Percentiles rank a stretch among this genome's conserved stretches.
Conservation (phyloP, 2,888 invertebrate genomes). For the Acanthopleura granulata region DNA sequence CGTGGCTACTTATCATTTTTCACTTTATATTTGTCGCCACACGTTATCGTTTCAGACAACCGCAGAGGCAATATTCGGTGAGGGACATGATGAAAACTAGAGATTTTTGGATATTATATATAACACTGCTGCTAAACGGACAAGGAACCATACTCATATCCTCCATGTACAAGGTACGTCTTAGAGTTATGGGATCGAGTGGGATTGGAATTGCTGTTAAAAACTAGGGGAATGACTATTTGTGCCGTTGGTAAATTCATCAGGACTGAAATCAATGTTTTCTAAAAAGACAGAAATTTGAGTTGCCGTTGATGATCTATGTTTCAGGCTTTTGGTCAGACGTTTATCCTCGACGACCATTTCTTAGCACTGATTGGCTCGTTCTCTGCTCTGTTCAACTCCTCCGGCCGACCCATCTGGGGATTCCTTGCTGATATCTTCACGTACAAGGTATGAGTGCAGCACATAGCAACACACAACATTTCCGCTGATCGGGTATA, state of each 20-base stretch:
- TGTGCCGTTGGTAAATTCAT: too few species aligned
- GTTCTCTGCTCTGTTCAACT: conserved; percentile 69
- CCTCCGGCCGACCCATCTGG: conserved; percentile 69
- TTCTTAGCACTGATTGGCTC: conserved; percentile 70
- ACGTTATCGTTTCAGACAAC: neutral
- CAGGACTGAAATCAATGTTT: too few species aligned
- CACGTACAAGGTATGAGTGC: conserved; percentile 59
- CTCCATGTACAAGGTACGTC: conserved; percentile 9
- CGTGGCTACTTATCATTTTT: too few species aligned
- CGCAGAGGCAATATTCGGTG: neutral
- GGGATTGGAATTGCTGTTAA: too few species aligned
- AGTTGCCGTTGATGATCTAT: too few species aligned
- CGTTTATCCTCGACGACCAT: conserved; percentile 69
- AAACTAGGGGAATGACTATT: too few species aligned
- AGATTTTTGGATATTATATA: neutral
- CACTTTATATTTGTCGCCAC: too few species aligned
- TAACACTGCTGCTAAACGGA: neutral
- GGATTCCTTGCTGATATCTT: conserved; percentile 66
- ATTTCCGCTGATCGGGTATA: too few species aligned
- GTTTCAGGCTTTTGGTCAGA: conserved; percentile 58
- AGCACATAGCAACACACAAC: neutral
- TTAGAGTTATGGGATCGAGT: too few species aligned
- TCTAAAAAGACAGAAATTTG: too few species aligned
- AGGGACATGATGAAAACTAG: neutral
- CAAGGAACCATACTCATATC: neutral